A percentile compares a stretch with the other conserved stretches of the same genome.
Conservation (phyloP, 2,888 invertebrate species). For the Mimachlamys varia region DNA sequence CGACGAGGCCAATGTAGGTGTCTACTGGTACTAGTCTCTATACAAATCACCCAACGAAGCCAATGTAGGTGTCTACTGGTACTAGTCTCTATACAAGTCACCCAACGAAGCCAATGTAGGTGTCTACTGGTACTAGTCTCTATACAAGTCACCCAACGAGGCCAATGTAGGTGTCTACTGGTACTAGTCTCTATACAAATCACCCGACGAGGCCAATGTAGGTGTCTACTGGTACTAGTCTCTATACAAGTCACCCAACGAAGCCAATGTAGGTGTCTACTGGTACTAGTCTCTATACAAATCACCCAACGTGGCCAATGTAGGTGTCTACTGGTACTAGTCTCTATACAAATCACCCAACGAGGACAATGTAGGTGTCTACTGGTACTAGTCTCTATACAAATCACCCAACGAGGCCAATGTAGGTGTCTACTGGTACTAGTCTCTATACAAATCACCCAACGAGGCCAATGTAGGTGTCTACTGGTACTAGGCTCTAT, state of each 20-base stretch:
- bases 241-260: slow-evolving; percentile 91
- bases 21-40: background rate
- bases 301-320: slow-evolving; percentile 96
- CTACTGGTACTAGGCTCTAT: background rate
- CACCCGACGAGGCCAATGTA: slow-evolving; percentile 93
- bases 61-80: slow-evolving; percentile 83
- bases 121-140: background rate
- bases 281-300: background rate
- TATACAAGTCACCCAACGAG: slow-evolving; percentile 93
- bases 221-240: slow-evolving; percentile 46
- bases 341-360: slow-evolving; percentile 88
- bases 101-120: slow-evolving; percentile 92
- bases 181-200: slow-evolving; percentile 80
- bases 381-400: background rate
- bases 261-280: slow-evolving; percentile 85
- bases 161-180: slow-evolving; percentile 83
- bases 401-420: slow-evolving; percentile 94
- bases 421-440: slow-evolving; percentile 81
- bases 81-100: slow-evolving; percentile 84
- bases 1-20: slow-evolving; percentile 89
- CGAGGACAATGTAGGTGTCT: slow-evolving; percentile 87
- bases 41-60: slow-evolving; percentile 93
- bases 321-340: slow-evolving; percentile 58
- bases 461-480: slow-evolving; percentile 89
- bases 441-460: slow-evolving; percentile 86